Percentiles rank a stretch among this genome's conserved stretches.
Evolutionary conservation across 2,113 vertebrate genomes (phyloP).

Genomic region (Chionodraco myersi): DNA sequence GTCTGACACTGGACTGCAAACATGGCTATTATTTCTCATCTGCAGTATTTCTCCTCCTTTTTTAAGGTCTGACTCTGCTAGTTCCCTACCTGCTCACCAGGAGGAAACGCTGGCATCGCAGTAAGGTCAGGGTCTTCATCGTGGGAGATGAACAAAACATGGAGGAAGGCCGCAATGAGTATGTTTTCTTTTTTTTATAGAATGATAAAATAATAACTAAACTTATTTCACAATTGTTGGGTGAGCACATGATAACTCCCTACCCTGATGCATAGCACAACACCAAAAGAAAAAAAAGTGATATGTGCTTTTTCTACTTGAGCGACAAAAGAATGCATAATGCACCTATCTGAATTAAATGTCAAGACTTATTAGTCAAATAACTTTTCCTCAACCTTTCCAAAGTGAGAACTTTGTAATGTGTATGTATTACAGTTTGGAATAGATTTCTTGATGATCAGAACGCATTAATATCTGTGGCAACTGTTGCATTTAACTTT

Average conservation of each 20-base stretch:
- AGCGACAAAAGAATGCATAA: no score
- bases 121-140: conserved; percentile 82
- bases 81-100: conserved; percentile 84
- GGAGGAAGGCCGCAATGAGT: conserved; percentile 83
- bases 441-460: no score
- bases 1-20: neutral
- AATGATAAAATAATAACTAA: neutral
- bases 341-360: neutral
- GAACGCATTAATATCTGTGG: neutral
- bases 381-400: no score
- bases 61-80: conserved; percentile 84
- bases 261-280: neutral
- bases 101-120: conserved; percentile 77
- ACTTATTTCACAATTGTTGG: neutral
- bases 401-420: no score
- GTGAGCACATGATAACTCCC: neutral
- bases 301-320: no score
- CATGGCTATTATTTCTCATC: neutral
- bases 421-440: no score
- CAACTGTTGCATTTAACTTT: neutral
- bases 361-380: no score
- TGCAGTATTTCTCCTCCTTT: neutral
- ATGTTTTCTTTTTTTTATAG: conserved; percentile 36
- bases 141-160: conserved; percentile 75
- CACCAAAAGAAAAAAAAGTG: neutral